A percentile compares a stretch with the other conserved stretches of the same genome.
phyloP scores from a whole-genome alignment of 1,140 invertebrate genomes.

The Anastatus disparis region DNA sequence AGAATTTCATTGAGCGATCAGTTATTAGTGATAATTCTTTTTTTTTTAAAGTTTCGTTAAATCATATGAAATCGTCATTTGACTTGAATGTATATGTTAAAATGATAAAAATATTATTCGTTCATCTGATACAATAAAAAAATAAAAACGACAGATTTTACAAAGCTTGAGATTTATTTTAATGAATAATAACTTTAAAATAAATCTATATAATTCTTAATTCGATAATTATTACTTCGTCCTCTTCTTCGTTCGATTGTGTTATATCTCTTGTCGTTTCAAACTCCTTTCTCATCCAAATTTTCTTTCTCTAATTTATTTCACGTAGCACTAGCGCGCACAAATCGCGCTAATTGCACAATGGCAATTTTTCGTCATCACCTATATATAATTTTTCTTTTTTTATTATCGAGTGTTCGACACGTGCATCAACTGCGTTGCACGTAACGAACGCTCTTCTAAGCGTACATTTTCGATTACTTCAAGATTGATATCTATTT shows the following conservation, averaged over 20 bases:
- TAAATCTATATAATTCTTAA: constrained; percentile 63
- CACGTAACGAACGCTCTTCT: neutral
- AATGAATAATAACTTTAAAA: constrained; percentile 63
- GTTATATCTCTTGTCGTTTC: constrained; percentile 36
- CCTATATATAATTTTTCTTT: constrained; percentile 16
- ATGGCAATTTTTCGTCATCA: constrained; percentile 36
- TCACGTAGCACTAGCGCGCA: neutral
- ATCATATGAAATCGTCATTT: too few relatives aligned
- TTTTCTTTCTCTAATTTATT: neutral
- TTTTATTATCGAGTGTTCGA: constrained; percentile 17
- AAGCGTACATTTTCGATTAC: constrained; percentile 1
- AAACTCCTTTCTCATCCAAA: neutral
- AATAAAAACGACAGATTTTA: constrained; percentile 44
- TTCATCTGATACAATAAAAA: neutral
- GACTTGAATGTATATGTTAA: too few relatives aligned
- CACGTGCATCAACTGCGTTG: constrained; percentile 4
- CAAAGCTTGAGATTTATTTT: constrained; percentile 64
- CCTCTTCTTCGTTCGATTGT: constrained; percentile 40
- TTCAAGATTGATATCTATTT: neutral
- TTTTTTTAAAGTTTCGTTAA: too few relatives aligned
- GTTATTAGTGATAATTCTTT: too few relatives aligned
- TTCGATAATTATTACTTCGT: constrained; percentile 49
- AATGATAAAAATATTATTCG: neutral
- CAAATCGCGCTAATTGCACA: neutral
- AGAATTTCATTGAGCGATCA: too few relatives aligned